Conservation (phyloP, 2,797 vertebrate genomes). For the Cynodonichthys magdalenae region DNA sequence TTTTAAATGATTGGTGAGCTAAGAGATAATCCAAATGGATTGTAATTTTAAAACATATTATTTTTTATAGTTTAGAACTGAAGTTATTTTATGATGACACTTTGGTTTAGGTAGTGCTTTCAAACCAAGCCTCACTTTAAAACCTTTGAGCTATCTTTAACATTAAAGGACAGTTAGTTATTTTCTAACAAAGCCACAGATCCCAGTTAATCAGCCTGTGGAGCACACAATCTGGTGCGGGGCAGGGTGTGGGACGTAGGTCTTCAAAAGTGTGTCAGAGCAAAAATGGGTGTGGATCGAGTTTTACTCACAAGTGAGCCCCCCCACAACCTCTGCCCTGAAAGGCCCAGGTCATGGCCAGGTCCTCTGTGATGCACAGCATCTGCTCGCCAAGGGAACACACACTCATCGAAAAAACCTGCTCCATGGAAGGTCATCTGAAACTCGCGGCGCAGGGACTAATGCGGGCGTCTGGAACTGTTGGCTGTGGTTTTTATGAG, state of each 20-base stretch:
- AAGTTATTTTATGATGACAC: no score
- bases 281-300: conserved; percentile 7
- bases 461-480: conserved; percentile 29
- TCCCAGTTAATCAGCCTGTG: conserved; percentile 11
- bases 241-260: conserved; percentile 19
- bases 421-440: conserved; percentile 66
- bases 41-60: no score
- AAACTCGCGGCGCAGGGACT: conserved; percentile 30
- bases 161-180: background rate
- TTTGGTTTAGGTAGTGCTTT: no score
- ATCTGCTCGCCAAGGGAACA: conserved; percentile 67
- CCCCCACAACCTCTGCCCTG: conserved; percentile 7
- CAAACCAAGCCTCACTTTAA: no score
- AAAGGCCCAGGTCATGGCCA: conserved; percentile 59
- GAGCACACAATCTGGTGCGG: background rate
- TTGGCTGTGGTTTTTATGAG: conserved; percentile 36
- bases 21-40: no score
- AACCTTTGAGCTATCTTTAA: no score
- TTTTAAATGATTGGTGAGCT: no score
- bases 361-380: conserved; percentile 67
- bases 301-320: conserved; percentile 68
- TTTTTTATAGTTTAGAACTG: no score
- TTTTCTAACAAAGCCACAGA: conserved; percentile 4
- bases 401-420: conserved; percentile 59
- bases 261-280: conserved; percentile 8